Evolutionary conservation across 2,797 vertebrate species (phyloP).

Genomic region (Hylomyscus alleni): DNA sequence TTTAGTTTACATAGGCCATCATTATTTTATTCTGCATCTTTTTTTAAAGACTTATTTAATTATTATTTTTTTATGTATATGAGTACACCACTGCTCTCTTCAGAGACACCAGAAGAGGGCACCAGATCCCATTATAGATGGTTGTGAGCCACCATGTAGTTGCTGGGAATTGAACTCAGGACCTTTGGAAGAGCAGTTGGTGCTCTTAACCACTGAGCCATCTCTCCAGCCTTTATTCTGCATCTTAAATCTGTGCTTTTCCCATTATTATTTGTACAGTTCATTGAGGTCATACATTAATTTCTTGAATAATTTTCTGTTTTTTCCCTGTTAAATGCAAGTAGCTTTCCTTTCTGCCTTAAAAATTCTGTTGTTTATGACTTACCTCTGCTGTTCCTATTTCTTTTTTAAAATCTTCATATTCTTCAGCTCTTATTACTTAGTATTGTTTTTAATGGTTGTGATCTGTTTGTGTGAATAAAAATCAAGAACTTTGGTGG

Average conservation of each 20-base stretch:
- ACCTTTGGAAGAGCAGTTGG: too few relatives aligned
- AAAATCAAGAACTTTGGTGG: not conserved
- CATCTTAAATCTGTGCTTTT: not conserved
- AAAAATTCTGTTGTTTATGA: conserved; percentile 18
- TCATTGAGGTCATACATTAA: not conserved
- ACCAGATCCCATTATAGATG: too few relatives aligned
- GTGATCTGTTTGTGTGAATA: not conserved
- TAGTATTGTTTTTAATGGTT: not conserved
- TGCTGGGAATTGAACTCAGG: too few relatives aligned
- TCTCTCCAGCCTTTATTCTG: not conserved
- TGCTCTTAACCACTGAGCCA: too few relatives aligned
- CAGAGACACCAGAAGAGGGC: too few relatives aligned
- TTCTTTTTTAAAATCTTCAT: conserved; percentile 31
- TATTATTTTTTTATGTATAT: too few relatives aligned
- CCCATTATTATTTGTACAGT: not conserved
- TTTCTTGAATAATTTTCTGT: conserved; percentile 6
- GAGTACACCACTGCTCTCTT: too few relatives aligned
- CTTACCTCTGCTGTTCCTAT: not conserved
- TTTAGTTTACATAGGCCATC: not conserved
- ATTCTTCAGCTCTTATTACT: conserved; percentile 41
- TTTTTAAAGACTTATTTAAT: too few relatives aligned
- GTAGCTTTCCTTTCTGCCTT: conserved; percentile 29
- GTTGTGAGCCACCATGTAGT: too few relatives aligned
- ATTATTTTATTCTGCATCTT: not conserved
- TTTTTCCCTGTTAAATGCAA: not conserved